Conservation (phyloP, 2,797 vertebrate genomes). For the Sandelia bainsii region DNA sequence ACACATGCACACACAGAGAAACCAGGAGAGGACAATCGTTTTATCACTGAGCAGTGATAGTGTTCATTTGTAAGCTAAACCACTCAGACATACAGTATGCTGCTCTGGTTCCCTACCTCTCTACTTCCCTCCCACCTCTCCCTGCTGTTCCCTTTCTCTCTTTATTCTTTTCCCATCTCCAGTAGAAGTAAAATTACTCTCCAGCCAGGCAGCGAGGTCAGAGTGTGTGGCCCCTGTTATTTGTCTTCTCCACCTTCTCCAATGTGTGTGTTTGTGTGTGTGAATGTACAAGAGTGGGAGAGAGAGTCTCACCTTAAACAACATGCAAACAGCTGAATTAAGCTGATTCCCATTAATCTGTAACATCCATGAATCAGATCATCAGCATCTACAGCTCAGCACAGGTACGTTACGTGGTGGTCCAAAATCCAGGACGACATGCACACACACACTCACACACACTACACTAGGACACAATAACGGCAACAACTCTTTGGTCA, state of each 20-base stretch:
- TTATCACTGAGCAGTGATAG: slow-evolving; percentile 64
- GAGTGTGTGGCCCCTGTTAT: slow-evolving; percentile 75
- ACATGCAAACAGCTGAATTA: slow-evolving; percentile 6
- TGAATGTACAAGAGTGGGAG: slow-evolving; percentile 1
- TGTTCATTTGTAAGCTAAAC: slow-evolving; percentile 77
- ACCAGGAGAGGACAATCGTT: slow-evolving; percentile 51
- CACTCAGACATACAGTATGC: slow-evolving; percentile 52
- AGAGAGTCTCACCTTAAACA: slow-evolving; percentile 8
- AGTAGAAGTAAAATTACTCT: slow-evolving; percentile 78
- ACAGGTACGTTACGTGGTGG: too few species aligned
- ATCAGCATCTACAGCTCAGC: too few species aligned
- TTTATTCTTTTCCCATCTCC: slow-evolving; percentile 69
- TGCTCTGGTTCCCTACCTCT: background rate
- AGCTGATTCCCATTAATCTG: background rate
- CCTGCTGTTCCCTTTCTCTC: too few species aligned
- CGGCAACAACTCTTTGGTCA: too few species aligned
- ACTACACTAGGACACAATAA: too few species aligned
- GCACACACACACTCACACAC: background rate
- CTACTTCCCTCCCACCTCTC: background rate
- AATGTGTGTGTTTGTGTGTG: slow-evolving; percentile 44
- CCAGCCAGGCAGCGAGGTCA: slow-evolving; percentile 78
- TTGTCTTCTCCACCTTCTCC: slow-evolving; percentile 73
- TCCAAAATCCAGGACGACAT: background rate
- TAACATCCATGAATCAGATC: background rate
- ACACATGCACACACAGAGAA: slow-evolving; percentile 13